Base-by-base conservation (phyloP, 2,113 vertebrate genomes). In the Sorex araneus region DNA sequence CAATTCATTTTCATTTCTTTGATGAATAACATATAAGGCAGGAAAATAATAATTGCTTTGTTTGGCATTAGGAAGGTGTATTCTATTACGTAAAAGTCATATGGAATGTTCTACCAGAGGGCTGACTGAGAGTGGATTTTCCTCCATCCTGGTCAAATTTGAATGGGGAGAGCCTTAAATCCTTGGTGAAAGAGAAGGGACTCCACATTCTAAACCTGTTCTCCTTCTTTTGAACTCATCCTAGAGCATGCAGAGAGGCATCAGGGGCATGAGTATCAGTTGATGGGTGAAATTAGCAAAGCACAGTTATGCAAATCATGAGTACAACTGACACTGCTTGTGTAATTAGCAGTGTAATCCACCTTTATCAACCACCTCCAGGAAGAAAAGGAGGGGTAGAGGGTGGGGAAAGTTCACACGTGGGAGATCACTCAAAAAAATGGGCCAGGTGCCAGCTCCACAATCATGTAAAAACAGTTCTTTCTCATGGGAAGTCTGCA, bases 221-320 rank as follows among this genome's bases (percentile, higher is more conserved):
- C 57, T 43, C 18, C 77, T 67, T 87, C 57, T 75, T 71, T 34
- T 54, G 16, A 15, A 27, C 18, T 23, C 19, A 60, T 23, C 57
- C 21, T 16, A 60, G 57, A 60, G 86, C 79, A 91, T 27, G 54
- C 27, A 95, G 47, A 95, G 32, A 94, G 93, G 87, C 92, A 95
- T 76, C 90, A 78, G 73, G 82, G 91, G 94, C 91, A 92, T 94
- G 79, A 95, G 93, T 87, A 77, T 95, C 90, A 87, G 93, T 94
- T 86, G 73, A 94, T 94, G 95, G 94, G 96, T 95, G 94, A 97
- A 98, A 96, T 94, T 92, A 97, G 77, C 93, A 85, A 32, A 95
- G 95, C 84, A 81, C 89, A 97, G 96, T 98, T 97, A 98, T 96
- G 95, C 95, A 98, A 97, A 98, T 94, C 95, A 96, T 95, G 94